Evolutionary conservation across 2,888 invertebrate genomes (phyloP).

Genomic region (Meloe dianella): DNA sequence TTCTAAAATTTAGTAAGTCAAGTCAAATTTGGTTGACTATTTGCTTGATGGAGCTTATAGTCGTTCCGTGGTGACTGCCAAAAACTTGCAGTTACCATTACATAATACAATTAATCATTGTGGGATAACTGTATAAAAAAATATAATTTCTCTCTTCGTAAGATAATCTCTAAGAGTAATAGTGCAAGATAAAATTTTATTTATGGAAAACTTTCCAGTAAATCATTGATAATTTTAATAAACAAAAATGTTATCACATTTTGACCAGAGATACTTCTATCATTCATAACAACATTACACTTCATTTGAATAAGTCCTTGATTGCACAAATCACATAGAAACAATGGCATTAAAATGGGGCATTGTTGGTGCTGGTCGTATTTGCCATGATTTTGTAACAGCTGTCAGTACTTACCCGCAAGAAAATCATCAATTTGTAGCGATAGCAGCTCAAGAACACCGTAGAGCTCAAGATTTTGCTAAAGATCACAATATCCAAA

Average conservation of each 20-base stretch:
- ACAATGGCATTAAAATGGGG: slow-evolving; percentile 79
- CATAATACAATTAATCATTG: too few relatives aligned
- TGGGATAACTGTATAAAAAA: too few relatives aligned
- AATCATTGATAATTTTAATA: not conserved
- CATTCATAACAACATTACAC: not conserved
- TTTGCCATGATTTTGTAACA: slow-evolving; percentile 83
- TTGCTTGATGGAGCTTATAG: not conserved
- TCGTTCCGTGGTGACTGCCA: not conserved
- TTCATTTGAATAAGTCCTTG: not conserved
- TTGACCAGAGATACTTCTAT: not conserved
- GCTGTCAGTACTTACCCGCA: slow-evolving; percentile 68
- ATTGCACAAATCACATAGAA: slow-evolving; percentile 23
- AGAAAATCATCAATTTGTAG: slow-evolving; percentile 73
- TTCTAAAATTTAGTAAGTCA: not conserved
- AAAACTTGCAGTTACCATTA: not conserved
- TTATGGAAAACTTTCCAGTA: not conserved
- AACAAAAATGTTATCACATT: not conserved
- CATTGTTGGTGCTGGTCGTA: slow-evolving; percentile 83
- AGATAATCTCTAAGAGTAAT: too few relatives aligned
- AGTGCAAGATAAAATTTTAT: not conserved
- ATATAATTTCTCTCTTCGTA: too few relatives aligned
- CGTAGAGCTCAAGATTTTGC: slow-evolving; percentile 79
- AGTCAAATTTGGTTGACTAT: not conserved
- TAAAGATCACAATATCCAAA: slow-evolving; percentile 71
- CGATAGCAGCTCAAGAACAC: slow-evolving; percentile 78